A percentile compares a stretch with the other conserved stretches of the same genome.
Conservation (phyloP, 2,888 invertebrate genomes). For the Autographa gamma region DNA sequence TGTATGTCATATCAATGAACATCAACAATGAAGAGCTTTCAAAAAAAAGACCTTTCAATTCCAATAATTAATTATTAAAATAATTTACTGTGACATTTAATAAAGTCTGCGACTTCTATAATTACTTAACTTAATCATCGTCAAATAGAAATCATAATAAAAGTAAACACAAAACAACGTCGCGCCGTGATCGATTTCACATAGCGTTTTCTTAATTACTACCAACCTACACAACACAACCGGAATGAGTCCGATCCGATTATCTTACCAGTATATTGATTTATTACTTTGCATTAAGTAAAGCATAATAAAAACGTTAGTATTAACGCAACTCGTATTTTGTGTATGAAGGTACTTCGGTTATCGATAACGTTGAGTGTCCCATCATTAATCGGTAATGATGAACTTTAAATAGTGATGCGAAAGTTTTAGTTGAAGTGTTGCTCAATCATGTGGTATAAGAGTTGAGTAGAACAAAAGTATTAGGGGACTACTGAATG, state of each 20-base stretch:
- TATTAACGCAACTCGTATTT: constrained; percentile 29
- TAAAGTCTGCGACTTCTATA: not conserved
- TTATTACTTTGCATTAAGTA: constrained; percentile 62
- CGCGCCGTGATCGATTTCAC: constrained; percentile 61
- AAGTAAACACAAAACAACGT: constrained; percentile 52
- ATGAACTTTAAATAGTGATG: not conserved
- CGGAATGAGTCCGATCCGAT: constrained; percentile 60
- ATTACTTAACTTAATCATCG: constrained; percentile 21
- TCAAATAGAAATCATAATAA: constrained; percentile 43
- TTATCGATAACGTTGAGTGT: constrained; percentile 6
- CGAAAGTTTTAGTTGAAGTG: not conserved
- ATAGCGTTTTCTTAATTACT: constrained; percentile 63
- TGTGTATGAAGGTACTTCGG: constrained; percentile 39
- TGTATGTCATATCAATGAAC: no score
- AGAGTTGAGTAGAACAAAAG: not conserved
- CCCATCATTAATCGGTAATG: constrained; percentile 16
- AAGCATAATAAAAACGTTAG: constrained; percentile 60
- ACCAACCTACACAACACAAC: constrained; percentile 64
- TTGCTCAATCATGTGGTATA: not conserved
- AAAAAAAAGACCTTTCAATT: no score
- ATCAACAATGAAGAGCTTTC: no score
- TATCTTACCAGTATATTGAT: constrained; percentile 62
- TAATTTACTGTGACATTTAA: no score
- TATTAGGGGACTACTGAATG: no score
- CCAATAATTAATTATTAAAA: not conserved